Base-by-base conservation (phyloP, 2,113 vertebrate species). In the Steatornis caripensis region DNA sequence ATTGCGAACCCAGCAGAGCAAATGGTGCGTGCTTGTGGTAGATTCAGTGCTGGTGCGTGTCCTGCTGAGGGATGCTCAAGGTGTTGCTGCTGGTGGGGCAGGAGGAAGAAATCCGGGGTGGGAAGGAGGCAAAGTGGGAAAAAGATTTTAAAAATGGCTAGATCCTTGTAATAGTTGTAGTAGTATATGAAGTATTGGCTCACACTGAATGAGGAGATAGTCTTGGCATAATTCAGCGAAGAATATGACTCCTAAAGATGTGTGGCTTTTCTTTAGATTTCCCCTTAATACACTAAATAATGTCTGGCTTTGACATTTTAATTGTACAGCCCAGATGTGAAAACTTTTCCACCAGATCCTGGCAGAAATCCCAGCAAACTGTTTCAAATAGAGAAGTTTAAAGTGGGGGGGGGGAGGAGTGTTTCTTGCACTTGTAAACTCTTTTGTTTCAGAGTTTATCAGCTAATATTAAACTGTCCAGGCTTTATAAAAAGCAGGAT, bases 291-390 rank as follows among this genome's bases (percentile, higher is more conserved):
- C 36, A 32, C 77, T 91, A 94, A 96, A 84, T 92, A 92, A 96
- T 95, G 88, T 93, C 54, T 36, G 66, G 43, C 76, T 95, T 91
- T 96, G 97, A 95, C 95, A 26, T 91, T 97, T 97, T 96, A 95
- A 97, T 89, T 91, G 94, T 89, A 85, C 15, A 43, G 68, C 36
- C 4, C 94, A 97, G 95, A 97, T 96, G 93, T 93, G 80, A 97
- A 97, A 89, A 90, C 54, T 96, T 97, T 97, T 96, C 91, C 86
- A 88, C 75, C 64, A 58, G 80, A 66, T 70, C 41, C 87, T 97
- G 97, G 97, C 95, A 94, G 87, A 45, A 64, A 78, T 95, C 95
- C 90, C 94, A 91, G 94, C 65, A 46, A 86, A 89, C 74, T 85
- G 65, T 65, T 96, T 96, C 87, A 87, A 85, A 88, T 62, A 71